Evolutionary conservation across 2,113 vertebrate species (phyloP).

Genomic region (Turdus rufiventris): DNA sequence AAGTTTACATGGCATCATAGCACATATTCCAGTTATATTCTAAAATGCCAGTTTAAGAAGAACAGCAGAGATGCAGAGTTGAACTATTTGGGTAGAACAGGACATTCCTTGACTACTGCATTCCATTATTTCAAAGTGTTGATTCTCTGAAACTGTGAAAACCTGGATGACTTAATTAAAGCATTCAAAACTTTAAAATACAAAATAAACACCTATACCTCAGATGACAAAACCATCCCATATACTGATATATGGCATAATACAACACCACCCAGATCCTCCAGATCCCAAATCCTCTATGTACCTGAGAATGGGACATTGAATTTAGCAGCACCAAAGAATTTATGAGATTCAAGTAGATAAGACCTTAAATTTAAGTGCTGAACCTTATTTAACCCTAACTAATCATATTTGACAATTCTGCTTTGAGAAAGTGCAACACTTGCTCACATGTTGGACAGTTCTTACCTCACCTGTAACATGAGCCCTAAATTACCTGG

Average conservation of each 20-base stretch:
- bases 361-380: background rate
- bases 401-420: background rate
- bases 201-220: background rate
- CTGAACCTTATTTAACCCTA: background rate
- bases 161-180: background rate
- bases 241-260: background rate
- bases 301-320: accelerated
- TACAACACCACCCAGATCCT: background rate
- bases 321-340: background rate
- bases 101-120: background rate
- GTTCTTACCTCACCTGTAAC: background rate
- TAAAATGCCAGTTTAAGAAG: background rate
- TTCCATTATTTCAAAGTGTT: background rate
- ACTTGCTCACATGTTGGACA: background rate
- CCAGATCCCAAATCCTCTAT: background rate
- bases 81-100: background rate
- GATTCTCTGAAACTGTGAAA: background rate
- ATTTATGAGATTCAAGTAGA: background rate
- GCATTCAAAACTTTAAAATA: background rate
- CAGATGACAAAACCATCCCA: accelerated
- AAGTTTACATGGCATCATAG: background rate
- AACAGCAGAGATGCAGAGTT: background rate
- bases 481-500: background rate
- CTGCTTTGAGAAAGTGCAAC: background rate
- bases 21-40: background rate